A percentile compares a stretch with the other conserved stretches of the same genome.
These are phyloP conservation scores for Garrulus glandarius DNA, from an alignment of 2,797 vertebrate species.

Conservation along the genomic window DNA sequence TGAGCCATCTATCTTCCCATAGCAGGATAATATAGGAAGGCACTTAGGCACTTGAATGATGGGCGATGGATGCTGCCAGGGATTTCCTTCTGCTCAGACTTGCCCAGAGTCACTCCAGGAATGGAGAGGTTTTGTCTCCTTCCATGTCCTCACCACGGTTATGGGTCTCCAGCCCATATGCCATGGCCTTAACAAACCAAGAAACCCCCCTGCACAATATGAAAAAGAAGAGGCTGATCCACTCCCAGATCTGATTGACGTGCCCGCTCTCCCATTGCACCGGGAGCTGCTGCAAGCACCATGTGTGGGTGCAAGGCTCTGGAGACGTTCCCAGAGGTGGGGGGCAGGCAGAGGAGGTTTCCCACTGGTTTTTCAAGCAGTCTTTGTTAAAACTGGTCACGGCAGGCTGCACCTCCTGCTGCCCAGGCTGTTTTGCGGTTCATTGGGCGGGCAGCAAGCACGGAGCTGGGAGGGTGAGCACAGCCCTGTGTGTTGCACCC, in stretches of 20 bases:
- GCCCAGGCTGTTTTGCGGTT: background rate
- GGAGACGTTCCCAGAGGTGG: background rate
- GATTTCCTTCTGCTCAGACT: background rate
- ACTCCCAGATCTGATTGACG: rapidly evolving
- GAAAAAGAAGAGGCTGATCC: background rate
- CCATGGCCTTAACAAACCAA: background rate
- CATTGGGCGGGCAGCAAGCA: background rate
- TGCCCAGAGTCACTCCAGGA: rapidly evolving
- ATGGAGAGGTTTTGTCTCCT: background rate
- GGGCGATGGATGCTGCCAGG: rapidly evolving
- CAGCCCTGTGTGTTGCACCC: background rate
- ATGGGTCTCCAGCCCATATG: background rate
- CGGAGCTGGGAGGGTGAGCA: background rate
- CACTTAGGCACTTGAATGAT: background rate
- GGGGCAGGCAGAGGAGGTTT: background rate
- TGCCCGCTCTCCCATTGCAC: rapidly evolving
- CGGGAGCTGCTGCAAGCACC: rapidly evolving
- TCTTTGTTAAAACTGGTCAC: background rate
- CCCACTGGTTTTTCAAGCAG: background rate
- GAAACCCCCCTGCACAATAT: background rate
- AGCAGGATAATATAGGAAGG: background rate
- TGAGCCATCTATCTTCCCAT: rapidly evolving
- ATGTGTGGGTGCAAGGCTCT: background rate
- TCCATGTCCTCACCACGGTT: rapidly evolving
- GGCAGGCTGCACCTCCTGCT: background rate